Evolutionary conservation across 2,888 invertebrate species (phyloP).

Genomic region (Tipula helvola): DNA sequence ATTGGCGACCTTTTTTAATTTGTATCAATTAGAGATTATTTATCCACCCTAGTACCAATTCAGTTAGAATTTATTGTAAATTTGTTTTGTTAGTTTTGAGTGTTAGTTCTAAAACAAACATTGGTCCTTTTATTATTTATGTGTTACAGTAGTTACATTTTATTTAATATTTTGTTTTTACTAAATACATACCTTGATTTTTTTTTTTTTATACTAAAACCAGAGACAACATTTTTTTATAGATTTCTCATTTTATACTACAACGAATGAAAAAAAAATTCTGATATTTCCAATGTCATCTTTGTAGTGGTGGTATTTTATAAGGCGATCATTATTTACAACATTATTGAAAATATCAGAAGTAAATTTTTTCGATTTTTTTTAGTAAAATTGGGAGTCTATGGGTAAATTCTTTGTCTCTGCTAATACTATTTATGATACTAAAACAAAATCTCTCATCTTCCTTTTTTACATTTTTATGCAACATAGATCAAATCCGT

Average conservation of each 20-base stretch:
- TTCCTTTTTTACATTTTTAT: background rate
- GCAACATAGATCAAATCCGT: background rate
- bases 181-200: background rate
- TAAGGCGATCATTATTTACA: too few species aligned
- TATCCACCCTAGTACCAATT: background rate
- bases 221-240: too few species aligned
- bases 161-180: background rate
- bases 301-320: too few species aligned
- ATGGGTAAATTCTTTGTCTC: too few species aligned
- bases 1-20: background rate
- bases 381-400: too few species aligned
- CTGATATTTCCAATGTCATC: too few species aligned
- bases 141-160: background rate
- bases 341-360: too few species aligned
- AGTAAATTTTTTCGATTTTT: too few species aligned
- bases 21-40: background rate
- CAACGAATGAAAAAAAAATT: too few species aligned
- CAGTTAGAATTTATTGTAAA: background rate
- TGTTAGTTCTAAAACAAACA: background rate
- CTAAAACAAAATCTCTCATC: conserved; percentile 1
- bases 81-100: background rate
- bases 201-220: background rate
- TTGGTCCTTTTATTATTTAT: background rate
- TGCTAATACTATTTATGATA: background rate
- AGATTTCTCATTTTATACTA: too few species aligned